These are phyloP conservation scores for Lycodopsis pacificus DNA, from an alignment of 2,797 vertebrate species.

Conservation along the genomic window DNA sequence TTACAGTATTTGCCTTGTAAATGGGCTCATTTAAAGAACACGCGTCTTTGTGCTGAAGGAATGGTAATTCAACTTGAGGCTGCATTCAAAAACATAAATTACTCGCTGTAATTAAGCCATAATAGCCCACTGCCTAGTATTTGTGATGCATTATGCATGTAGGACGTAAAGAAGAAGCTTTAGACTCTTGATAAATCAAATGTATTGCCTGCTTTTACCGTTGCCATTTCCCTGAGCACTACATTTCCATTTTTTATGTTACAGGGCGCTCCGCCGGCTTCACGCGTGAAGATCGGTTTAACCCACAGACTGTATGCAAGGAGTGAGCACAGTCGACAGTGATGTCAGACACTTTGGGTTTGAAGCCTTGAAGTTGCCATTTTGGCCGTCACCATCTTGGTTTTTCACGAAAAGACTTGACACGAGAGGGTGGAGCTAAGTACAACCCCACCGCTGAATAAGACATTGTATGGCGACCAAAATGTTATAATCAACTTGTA, in stretches of 20 bases:
- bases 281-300: background rate
- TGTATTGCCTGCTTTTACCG: background rate
- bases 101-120: conserved; percentile 4
- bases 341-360: too few relatives aligned
- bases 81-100: conserved; percentile 17
- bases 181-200: background rate
- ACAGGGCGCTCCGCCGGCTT: background rate
- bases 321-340: too few relatives aligned
- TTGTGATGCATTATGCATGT: conserved; percentile 1
- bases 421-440: too few relatives aligned
- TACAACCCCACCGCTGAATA: too few relatives aligned
- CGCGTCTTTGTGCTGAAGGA: background rate
- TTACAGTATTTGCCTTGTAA: conserved; percentile 16
- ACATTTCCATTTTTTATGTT: background rate
- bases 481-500: too few relatives aligned
- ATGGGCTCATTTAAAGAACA: conserved; percentile 13
- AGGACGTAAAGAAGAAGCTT: conserved; percentile 2
- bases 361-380: too few relatives aligned
- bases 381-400: too few relatives aligned
- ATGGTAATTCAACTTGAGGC: conserved; percentile 4
- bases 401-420: too few relatives aligned
- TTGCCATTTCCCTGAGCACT: conserved; percentile 11
- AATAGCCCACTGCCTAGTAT: background rate
- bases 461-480: too few relatives aligned
- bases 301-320: background rate